These are phyloP conservation scores for Strigops habroptila DNA, from an alignment of 2,113 vertebrate genomes.

Conservation along the genomic window DNA sequence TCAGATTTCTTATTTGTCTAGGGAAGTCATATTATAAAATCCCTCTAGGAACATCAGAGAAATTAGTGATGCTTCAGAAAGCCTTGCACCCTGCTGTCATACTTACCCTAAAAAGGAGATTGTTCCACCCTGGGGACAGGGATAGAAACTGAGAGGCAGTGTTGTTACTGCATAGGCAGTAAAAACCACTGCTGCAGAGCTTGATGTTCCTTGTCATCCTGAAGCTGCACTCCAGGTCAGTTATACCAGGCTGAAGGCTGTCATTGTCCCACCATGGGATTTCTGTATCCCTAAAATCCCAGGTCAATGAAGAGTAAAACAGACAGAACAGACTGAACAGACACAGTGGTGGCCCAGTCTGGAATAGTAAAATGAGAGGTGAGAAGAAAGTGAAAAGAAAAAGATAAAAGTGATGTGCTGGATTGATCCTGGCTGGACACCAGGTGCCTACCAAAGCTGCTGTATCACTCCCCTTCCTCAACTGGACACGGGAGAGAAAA, in stretches of 20 bases:
- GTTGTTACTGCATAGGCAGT: not conserved
- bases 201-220: not conserved
- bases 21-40: not conserved
- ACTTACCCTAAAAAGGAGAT: not conserved
- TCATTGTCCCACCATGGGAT: not conserved
- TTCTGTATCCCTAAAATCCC: not conserved
- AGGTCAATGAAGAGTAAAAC: not conserved
- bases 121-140: not conserved
- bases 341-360: not conserved
- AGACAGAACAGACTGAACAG: not conserved
- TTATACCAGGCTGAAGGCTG: not conserved
- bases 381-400: not conserved
- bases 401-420: not conserved
- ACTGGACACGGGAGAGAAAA: not conserved
- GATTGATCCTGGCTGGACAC: not conserved
- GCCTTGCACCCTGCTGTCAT: not conserved
- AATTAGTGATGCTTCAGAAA: not conserved
- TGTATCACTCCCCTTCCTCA: not conserved
- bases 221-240: not conserved
- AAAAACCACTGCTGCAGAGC: not conserved
- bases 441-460: not conserved
- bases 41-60: not conserved
- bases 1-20: not conserved
- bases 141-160: not conserved
- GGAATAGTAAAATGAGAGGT: not conserved